phyloP scores from a whole-genome alignment of 2,888 invertebrate genomes.

The Pseudococcus jackbeardsleyi region DNA sequence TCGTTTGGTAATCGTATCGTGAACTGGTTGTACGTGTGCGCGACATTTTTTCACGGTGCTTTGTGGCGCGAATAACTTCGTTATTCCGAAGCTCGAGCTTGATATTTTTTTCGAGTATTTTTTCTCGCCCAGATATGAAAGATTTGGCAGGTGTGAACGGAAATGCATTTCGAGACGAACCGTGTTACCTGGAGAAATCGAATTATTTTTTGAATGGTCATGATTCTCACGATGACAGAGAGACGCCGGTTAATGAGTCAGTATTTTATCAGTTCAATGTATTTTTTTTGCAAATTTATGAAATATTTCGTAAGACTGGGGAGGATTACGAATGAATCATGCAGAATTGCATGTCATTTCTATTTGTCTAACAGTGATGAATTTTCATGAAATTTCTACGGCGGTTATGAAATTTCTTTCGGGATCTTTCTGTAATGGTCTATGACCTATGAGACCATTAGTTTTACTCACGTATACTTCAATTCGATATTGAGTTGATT shows the following conservation, averaged over 20 bases:
- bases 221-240: not conserved
- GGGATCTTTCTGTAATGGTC: not conserved
- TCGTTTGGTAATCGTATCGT: constrained; percentile 33
- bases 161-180: not conserved
- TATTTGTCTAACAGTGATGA: too few relatives aligned
- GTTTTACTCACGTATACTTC: not conserved
- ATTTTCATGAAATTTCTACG: not conserved
- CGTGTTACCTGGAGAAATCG: not conserved
- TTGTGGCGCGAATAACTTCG: constrained; percentile 28
- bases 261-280: not conserved
- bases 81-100: not conserved
- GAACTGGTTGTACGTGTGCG: constrained; percentile 45
- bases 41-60: not conserved
- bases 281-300: not conserved
- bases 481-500: constrained; percentile 4
- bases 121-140: not conserved
- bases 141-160: not conserved
- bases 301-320: too few relatives aligned
- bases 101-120: too few relatives aligned
- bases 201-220: not conserved
- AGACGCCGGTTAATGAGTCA: constrained; percentile 40
- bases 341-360: too few relatives aligned
- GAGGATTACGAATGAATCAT: too few relatives aligned
- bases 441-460: not conserved
- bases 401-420: not conserved